These are phyloP conservation scores for Drosophila prostipennis DNA, from an alignment of 2,888 invertebrate species.

Conservation along the genomic window DNA sequence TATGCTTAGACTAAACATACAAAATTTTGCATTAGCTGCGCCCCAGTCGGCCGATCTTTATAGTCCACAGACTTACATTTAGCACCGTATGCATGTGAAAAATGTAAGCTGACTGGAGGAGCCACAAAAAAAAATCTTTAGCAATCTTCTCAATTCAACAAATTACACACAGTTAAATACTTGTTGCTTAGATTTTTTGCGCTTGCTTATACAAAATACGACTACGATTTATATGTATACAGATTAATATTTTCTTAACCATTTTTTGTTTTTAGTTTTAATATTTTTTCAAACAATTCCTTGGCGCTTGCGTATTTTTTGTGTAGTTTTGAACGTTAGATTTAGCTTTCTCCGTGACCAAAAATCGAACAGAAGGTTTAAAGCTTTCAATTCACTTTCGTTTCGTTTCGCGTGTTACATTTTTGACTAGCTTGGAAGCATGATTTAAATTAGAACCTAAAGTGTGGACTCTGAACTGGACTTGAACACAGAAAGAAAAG, in stretches of 20 bases:
- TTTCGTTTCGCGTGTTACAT: conserved; percentile 32
- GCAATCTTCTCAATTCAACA: conserved; percentile 14
- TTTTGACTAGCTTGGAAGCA: conserved; percentile 69
- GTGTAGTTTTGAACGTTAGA: conserved; percentile 58
- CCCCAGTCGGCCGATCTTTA: conserved; percentile 12
- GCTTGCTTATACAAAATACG: conserved; percentile 55
- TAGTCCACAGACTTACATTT: neutral
- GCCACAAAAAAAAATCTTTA: conserved; percentile 44
- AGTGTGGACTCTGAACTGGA: conserved; percentile 27
- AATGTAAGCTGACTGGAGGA: neutral
- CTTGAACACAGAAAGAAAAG: conserved; percentile 49
- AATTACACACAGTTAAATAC: conserved; percentile 55
- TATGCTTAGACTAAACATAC: conserved; percentile 45
- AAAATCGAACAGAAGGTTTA: conserved; percentile 46
- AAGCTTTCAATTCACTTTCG: conserved; percentile 52
- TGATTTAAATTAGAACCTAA: conserved; percentile 48
- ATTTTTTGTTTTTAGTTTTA: conserved; percentile 36
- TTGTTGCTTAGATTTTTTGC: conserved; percentile 34
- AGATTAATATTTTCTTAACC: conserved; percentile 46
- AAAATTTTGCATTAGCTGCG: conserved; percentile 37
- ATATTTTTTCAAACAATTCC: conserved; percentile 79
- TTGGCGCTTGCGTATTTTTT: conserved; percentile 78
- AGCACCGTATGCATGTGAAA: neutral
- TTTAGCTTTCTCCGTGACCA: conserved; percentile 52
- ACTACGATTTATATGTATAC: conserved; percentile 46